These are phyloP conservation scores for Styela clava DNA, from an alignment of 23 tunicate genomes.

Conservation along the genomic window DNA sequence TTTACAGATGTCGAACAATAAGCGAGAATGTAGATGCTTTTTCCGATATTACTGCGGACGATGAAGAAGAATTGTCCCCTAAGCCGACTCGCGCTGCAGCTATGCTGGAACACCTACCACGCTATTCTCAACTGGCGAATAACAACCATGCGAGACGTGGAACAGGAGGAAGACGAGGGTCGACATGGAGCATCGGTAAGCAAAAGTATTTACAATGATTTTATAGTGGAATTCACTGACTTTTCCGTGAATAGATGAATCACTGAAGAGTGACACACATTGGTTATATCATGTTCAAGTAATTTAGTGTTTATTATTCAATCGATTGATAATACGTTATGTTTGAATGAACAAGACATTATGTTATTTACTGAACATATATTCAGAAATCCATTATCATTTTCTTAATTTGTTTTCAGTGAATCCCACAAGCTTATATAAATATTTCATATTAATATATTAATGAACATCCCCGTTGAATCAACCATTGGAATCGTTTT, in stretches of 20 bases:
- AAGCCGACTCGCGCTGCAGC: neutral
- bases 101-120: neutral
- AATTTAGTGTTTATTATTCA: too few relatives aligned
- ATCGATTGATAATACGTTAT: too few relatives aligned
- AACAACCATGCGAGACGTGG: slow-evolving; percentile 6
- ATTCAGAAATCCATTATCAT: too few relatives aligned
- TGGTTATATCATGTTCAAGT: too few relatives aligned
- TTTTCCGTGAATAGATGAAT: neutral
- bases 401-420: too few relatives aligned
- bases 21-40: slow-evolving; percentile 30
- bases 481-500: too few relatives aligned
- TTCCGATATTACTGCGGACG: slow-evolving; percentile 19
- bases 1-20: slow-evolving; percentile 1
- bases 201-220: neutral
- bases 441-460: too few relatives aligned
- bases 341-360: too few relatives aligned
- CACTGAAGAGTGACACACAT: too few relatives aligned
- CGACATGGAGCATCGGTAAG: slow-evolving; percentile 15
- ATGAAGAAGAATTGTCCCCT: slow-evolving; percentile 1
- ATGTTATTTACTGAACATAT: too few relatives aligned
- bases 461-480: too few relatives aligned
- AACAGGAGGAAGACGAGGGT: neutral
- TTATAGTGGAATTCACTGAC: neutral
- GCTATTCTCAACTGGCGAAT: neutral
- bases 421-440: too few relatives aligned